Evolutionary conservation across 2,888 invertebrate species (phyloP).

Genomic region (Scaeva pyrastri): DNA sequence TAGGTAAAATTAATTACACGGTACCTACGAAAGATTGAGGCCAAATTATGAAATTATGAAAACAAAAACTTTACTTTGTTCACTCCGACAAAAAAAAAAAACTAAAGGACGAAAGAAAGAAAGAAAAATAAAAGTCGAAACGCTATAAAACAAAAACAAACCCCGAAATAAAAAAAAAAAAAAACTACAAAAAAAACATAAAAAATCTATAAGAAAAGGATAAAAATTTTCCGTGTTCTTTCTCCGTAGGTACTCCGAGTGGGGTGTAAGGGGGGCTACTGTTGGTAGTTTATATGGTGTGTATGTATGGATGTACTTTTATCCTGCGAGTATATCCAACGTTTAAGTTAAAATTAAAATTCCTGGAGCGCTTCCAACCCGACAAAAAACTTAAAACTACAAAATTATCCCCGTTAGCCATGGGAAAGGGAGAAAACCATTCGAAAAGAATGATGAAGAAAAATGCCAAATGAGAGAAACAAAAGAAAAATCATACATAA

Average conservation of each 20-base stretch:
- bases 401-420: constrained; percentile 71
- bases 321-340: neutral
- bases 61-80: constrained; percentile 52
- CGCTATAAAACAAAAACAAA: constrained; percentile 13
- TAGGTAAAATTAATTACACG: constrained; percentile 71
- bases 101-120: neutral
- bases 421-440: constrained; percentile 60
- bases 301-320: constrained; percentile 30
- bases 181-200: constrained; percentile 6
- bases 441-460: constrained; percentile 69
- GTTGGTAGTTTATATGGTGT: neutral
- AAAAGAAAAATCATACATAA: constrained; percentile 70
- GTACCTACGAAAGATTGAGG: constrained; percentile 59
- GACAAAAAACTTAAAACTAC: constrained; percentile 70
- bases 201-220: constrained; percentile 56
- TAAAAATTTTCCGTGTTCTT: constrained; percentile 52
- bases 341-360: constrained; percentile 72
- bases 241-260: neutral
- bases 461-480: constrained; percentile 71
- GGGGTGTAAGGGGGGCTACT: neutral
- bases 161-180: too few species aligned
- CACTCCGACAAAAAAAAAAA: neutral
- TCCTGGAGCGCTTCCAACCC: constrained; percentile 69
- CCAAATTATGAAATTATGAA: constrained; percentile 69
- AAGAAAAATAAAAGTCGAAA: constrained; percentile 27